Evolutionary conservation across 2,113 vertebrate genomes (phyloP), one percentile per base, ranked within the genome.

Genomic region (Pelmatolapia mariae): DNA sequence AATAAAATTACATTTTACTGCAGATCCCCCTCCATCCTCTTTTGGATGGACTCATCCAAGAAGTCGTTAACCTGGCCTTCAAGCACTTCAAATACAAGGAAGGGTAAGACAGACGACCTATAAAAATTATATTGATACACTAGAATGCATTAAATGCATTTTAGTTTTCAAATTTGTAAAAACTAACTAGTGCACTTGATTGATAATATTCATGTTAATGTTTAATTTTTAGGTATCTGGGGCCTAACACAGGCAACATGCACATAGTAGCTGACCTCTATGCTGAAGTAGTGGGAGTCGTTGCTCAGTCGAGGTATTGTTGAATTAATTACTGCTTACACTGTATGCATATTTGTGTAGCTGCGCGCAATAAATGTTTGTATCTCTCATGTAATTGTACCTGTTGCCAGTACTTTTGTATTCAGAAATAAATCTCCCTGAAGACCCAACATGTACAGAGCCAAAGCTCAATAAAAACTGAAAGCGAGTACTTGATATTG

Each of bases 21-120:
- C 96, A 99, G 99, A 99, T 99, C 95, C 98, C 98, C 22, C 97
- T 99, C 87, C 99, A 99, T 95, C 99, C 99, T 93, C 97, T 99
- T 87, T 96, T 99, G 95, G 99, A 99, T 94, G 97, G 97, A 94
- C 97, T 99, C 89, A 98, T 99, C 94, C 98, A 99, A 88, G 99
- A 99, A 95, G 97, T 99, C 89, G 97, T 99, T 94, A 99, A 99
- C 93, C 94, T 99, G 96, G 97, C 98, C 81, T 99, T 99, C 94
- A 99, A 98, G 96, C 98, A 99, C 97, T 99, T 99, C 97, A 99
- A 98, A 95, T 99, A 99, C 94, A 99, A 98, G 95, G 98, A 99
- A 96, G 99, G 99, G 98, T 99, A 97, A 92, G 89, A 68, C 2
- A n/a, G 22, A 29, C 10, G 4, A 45, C 24, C 22, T 45, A 31